phyloP scores from a whole-genome alignment of 2,797 vertebrate genomes.

The Crocidura indochinensis region DNA sequence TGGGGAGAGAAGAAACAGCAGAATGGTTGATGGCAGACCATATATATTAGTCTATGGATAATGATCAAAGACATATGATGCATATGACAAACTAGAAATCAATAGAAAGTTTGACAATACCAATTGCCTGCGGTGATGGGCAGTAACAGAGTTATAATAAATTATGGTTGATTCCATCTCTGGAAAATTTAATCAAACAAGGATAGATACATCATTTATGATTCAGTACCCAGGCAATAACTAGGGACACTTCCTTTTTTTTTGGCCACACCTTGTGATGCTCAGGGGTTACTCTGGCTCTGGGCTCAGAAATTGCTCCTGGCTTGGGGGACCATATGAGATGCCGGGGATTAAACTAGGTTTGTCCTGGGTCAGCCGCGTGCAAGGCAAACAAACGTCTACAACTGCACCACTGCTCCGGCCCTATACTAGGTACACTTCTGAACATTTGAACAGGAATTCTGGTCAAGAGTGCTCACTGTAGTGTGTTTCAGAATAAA shows the following conservation, averaged over 20 bases:
- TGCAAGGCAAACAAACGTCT: no score
- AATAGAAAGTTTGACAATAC: not conserved
- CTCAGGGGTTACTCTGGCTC: no score
- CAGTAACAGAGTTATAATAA: conserved; percentile 13
- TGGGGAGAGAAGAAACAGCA: conserved; percentile 6
- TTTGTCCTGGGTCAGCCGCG: no score
- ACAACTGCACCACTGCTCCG: no score
- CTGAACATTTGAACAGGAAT: not conserved
- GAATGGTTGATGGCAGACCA: not conserved
- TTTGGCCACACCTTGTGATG: no score
- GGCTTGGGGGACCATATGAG: no score
- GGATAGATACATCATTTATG: not conserved
- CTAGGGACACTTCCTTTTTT: not conserved
- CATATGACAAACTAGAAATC: conserved; percentile 8
- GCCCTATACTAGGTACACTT: not conserved
- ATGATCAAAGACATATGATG: not conserved
- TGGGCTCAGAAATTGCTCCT: no score
- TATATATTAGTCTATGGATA: not conserved
- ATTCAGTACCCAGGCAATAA: not conserved
- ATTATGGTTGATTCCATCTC: not conserved
- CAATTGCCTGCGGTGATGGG: not conserved
- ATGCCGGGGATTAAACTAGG: no score
- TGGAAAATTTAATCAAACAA: conserved; percentile 27
- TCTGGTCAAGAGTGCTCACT: not conserved
- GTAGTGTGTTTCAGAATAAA: not conserved